phyloP scores from a whole-genome alignment of 2,113 vertebrate species.

The Phainopepla nitens region DNA sequence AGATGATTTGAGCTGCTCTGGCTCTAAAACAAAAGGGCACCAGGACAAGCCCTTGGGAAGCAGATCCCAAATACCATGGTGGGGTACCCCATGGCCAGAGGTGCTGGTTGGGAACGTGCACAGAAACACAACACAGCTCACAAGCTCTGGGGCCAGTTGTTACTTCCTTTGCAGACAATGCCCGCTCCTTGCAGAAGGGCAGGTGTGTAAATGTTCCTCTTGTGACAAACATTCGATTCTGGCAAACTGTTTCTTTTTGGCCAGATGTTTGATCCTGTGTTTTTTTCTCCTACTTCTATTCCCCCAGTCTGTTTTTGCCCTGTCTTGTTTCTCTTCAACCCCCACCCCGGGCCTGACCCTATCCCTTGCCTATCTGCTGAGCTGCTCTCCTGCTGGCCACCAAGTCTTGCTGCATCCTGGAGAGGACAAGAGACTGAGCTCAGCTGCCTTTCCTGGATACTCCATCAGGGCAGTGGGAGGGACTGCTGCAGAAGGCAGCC shows the following conservation, averaged over 20 bases:
- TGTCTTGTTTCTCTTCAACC: neutral
- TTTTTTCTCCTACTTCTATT: neutral
- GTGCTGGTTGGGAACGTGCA: neutral
- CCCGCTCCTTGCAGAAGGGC: neutral
- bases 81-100: rapidly evolving
- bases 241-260: neutral
- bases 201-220: neutral
- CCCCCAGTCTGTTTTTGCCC: neutral
- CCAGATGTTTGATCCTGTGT: neutral
- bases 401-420: neutral
- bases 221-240: neutral
- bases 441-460: neutral
- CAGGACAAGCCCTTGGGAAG: neutral
- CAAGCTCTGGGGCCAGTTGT: neutral
- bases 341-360: neutral
- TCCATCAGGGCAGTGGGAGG: neutral
- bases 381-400: neutral
- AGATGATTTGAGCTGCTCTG: neutral
- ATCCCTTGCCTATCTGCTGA: neutral
- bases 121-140: neutral
- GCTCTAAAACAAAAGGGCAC: neutral
- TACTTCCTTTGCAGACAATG: neutral
- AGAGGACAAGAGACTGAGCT: neutral
- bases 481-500: neutral
- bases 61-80: rapidly evolving